Evolutionary conservation across 1,140 invertebrate genomes (phyloP).

Genomic region (Tribolium castaneum): DNA sequence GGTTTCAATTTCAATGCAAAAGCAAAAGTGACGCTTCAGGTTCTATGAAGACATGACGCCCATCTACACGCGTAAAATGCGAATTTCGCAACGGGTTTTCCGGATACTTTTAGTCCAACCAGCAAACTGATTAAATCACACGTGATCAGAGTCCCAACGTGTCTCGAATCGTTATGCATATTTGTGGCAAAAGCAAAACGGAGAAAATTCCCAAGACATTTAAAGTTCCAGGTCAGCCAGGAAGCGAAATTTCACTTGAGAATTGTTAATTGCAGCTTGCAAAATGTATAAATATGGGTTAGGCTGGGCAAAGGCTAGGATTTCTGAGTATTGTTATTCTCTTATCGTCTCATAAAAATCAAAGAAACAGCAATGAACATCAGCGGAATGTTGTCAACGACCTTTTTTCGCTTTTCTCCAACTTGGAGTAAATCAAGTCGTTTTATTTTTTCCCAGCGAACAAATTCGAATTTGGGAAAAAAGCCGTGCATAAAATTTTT

Average conservation of each 20-base stretch:
- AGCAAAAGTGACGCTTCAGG: neutral
- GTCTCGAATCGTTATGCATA: no score
- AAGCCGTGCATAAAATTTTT: neutral
- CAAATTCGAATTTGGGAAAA: neutral
- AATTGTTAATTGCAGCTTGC: neutral
- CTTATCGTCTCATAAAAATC: neutral
- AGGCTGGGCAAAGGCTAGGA: neutral
- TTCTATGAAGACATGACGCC: neutral
- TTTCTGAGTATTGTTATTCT: neutral
- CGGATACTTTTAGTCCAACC: no score
- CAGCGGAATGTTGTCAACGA: neutral
- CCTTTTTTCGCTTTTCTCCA: neutral
- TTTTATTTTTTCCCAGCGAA: neutral
- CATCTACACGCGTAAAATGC: neutral
- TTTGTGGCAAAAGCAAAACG: neutral
- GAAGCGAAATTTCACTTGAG: neutral
- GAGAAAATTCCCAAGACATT: neutral
- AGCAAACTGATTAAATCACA: no score
- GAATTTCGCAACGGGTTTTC: neutral
- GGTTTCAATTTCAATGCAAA: neutral
- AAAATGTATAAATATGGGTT: neutral
- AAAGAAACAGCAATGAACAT: neutral
- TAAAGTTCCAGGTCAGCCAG: neutral
- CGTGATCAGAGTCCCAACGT: no score
- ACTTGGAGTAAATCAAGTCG: neutral